Evolutionary conservation across 37 sponge, comb jelly and placozoan species (phyloP).

Genomic region (Mnemiopsis leidyi): DNA sequence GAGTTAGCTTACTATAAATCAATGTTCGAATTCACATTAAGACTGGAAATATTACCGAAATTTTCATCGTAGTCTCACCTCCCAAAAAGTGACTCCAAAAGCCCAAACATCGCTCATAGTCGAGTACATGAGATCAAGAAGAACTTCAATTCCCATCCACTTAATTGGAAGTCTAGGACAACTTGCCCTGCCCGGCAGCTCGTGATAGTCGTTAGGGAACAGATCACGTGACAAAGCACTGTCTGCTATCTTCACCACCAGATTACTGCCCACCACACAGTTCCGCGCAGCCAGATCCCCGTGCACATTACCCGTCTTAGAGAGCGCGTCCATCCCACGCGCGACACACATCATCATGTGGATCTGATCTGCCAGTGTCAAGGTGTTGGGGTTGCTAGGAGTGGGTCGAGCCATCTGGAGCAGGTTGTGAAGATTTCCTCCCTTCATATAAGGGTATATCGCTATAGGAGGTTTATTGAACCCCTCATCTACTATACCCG

Average conservation of each 20-base stretch:
- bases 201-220: slow-evolving; percentile 53
- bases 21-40: too few species aligned
- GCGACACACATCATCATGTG: slow-evolving; percentile 59
- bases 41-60: too few species aligned
- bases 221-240: slow-evolving; percentile 36
- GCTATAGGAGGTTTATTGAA: slow-evolving; percentile 11
- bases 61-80: too few species aligned
- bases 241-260: slow-evolving; percentile 61
- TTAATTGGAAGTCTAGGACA: slow-evolving; percentile 17
- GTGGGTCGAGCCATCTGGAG: slow-evolving; percentile 1
- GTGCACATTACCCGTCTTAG: slow-evolving; percentile 18
- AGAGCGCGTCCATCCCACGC: slow-evolving; percentile 51
- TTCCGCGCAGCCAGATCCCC: slow-evolving; percentile 29
- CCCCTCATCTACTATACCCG: slow-evolving; percentile 40
- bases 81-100: slow-evolving; percentile 42
- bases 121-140: slow-evolving; percentile 46
- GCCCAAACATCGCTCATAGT: slow-evolving; percentile 51
- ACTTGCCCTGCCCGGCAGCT: slow-evolving; percentile 19
- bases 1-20: too few species aligned
- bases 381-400: slow-evolving; percentile 42
- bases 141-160: slow-evolving; percentile 35
- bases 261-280: slow-evolving; percentile 13
- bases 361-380: slow-evolving; percentile 36
- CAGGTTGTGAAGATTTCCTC: slow-evolving; percentile 15
- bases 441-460: slow-evolving; percentile 51